A percentile compares a stretch with the other conserved stretches of the same genome.
Evolutionary conservation across 2,888 invertebrate genomes (phyloP).

Genomic region (Atethmia centrago): DNA sequence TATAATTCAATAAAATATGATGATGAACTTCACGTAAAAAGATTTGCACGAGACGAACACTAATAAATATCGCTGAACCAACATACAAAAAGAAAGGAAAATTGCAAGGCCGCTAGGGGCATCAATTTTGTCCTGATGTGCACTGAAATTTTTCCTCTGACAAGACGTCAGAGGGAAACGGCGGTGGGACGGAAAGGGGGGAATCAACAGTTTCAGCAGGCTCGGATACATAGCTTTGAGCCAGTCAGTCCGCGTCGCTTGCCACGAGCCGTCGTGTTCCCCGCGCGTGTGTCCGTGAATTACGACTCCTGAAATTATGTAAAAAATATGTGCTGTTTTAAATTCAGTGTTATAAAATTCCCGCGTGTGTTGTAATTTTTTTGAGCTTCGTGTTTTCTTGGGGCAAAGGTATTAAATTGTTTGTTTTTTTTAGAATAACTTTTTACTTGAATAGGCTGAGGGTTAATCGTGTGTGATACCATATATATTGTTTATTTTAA

Average conservation of each 20-base stretch:
- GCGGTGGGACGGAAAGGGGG: slow-evolving; percentile 45
- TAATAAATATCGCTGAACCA: slow-evolving; percentile 31
- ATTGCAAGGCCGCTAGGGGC: slow-evolving; percentile 39
- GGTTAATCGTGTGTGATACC: slow-evolving; percentile 58
- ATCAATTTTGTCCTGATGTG: slow-evolving; percentile 64
- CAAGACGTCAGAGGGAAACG: slow-evolving; percentile 63
- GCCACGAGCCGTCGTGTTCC: slow-evolving; percentile 49
- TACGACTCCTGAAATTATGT: slow-evolving; percentile 62
- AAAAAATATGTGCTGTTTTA: slow-evolving; percentile 53
- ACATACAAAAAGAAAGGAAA: slow-evolving; percentile 46
- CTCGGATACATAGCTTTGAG: slow-evolving; percentile 58
- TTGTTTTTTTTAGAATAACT: slow-evolving; percentile 27
- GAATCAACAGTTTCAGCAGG: slow-evolving; percentile 72
- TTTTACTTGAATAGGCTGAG: slow-evolving; percentile 29
- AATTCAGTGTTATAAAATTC: slow-evolving; percentile 43
- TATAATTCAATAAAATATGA: background rate
- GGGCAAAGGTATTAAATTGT: slow-evolving; percentile 26
- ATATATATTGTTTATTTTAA: slow-evolving; percentile 54
- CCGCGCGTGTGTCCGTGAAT: slow-evolving; percentile 27
- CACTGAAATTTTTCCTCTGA: slow-evolving; percentile 73
- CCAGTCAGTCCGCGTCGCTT: slow-evolving; percentile 63
- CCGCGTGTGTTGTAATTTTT: slow-evolving; percentile 40
- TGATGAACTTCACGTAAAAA: background rate
- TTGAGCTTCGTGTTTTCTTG: slow-evolving; percentile 8
- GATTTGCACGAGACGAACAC: slow-evolving; percentile 14